Conservation (phyloP, 2,113 vertebrate species). For the Entomyzon cyanotis region DNA sequence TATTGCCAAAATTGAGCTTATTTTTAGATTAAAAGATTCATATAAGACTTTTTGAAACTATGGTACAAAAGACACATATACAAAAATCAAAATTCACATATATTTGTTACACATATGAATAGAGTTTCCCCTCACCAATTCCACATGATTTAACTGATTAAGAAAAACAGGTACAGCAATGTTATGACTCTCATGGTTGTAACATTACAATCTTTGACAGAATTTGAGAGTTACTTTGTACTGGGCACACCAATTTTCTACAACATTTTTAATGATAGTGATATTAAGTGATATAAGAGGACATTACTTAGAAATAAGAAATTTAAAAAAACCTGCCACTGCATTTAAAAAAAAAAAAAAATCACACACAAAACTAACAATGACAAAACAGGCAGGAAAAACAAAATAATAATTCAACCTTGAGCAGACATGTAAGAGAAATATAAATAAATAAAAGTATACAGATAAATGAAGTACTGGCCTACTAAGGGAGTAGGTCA, state of each 20-base stretch:
- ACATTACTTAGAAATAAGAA: neutral
- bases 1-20: neutral
- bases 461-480: neutral
- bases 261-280: neutral
- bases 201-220: neutral
- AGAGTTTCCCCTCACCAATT: neutral
- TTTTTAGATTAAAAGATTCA: neutral
- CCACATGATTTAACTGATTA: neutral
- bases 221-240: neutral
- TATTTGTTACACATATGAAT: neutral
- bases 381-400: neutral
- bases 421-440: neutral
- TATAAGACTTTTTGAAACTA: neutral
- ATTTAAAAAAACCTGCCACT: neutral
- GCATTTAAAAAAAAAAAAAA: neutral
- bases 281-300: neutral
- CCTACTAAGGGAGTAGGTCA: neutral
- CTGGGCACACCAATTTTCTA: neutral
- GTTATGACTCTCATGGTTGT: neutral
- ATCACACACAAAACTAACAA: neutral
- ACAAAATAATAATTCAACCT: neutral
- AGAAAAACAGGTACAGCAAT: neutral
- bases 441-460: neutral
- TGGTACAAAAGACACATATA: neutral
- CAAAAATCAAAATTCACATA: neutral